Conservation (phyloP, 2,888 invertebrate genomes). For the Atethmia centrago region DNA sequence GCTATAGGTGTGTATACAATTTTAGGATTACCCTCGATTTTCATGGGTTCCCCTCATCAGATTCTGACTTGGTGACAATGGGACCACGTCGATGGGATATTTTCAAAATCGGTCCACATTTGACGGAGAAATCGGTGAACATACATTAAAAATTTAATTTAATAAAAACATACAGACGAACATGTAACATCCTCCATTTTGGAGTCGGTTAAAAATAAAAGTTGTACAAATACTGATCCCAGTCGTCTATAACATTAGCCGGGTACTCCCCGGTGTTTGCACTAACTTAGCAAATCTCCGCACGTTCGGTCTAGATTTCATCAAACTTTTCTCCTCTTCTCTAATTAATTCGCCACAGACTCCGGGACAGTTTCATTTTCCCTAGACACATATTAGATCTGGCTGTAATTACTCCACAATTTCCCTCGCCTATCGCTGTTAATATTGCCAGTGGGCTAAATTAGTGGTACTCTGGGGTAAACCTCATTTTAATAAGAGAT, state of each 20-base stretch:
- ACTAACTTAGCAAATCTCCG: not conserved
- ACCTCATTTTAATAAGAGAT: constrained; percentile 45
- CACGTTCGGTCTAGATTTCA: constrained; percentile 38
- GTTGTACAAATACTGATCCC: constrained; percentile 1
- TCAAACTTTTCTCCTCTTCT: constrained; percentile 48
- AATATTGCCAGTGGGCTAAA: constrained; percentile 35
- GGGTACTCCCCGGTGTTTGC: not conserved
- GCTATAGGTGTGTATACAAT: too few species aligned
- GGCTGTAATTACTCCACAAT: constrained; percentile 38
- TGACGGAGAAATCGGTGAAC: too few species aligned
- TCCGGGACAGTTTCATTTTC: constrained; percentile 44
- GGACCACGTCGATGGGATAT: too few species aligned
- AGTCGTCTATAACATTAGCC: not conserved
- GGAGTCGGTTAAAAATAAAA: not conserved
- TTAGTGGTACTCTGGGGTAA: constrained; percentile 32
- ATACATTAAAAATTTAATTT: too few species aligned
- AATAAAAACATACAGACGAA: too few species aligned
- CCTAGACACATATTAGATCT: constrained; percentile 49
- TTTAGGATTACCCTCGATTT: too few species aligned
- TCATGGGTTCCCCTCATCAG: too few species aligned
- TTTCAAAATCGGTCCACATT: too few species aligned
- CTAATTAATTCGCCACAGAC: constrained; percentile 47
- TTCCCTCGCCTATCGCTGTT: constrained; percentile 39
- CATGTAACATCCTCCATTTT: too few species aligned
- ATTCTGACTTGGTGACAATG: too few species aligned